Evolutionary conservation across 2,888 invertebrate species (phyloP), one percentile per base, ranked within the genome.

Genomic region (Ophion slaviceki): DNA sequence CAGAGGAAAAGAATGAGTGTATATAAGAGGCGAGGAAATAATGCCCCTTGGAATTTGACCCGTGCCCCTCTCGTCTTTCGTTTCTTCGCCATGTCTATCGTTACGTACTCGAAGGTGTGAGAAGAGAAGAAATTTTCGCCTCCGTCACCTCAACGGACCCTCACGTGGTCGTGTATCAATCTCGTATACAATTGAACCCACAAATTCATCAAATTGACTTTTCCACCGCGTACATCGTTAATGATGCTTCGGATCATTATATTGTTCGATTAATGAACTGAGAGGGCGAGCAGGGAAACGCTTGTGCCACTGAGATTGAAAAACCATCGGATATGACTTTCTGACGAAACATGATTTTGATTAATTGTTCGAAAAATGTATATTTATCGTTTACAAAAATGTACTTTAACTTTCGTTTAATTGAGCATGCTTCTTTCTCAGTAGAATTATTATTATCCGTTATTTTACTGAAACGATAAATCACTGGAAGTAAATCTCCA

Each of bases 11-110:
- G 47, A 17, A 47, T 14, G 76, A 17, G 81, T n/a, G 2, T 7
- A 17, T 66, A 14, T 20, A 79, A 28, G 47, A 82, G 90, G 91
- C 90, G 88, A 91, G 92, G 92, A 92, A 93, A 94, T 92, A 93
- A 94, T 94, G 91, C 93, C 84, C 87, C 70, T 32, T 90, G 93
- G 94, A 93, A 94, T 93, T 93, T 93, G 93, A 93, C 93, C 93
- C 92, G 90, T 92, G 92, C 92, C 92, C 92, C 92, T 91, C 68
- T 66, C 36, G 36, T 67, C n/a, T 47, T 53, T 40, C 45, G 6
- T 53, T 57, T 53, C 66, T 64, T 68, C 61, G 17, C 8, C 20
- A 32, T 28, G 78, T 68, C 17, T 36, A 77, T 80, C 77, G 77
- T 66, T 68, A 47, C 24, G 61, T 32, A 17, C 71, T 64, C 40